Base-by-base conservation (phyloP, 2,888 invertebrate species). In the Drosophila merina region DNA sequence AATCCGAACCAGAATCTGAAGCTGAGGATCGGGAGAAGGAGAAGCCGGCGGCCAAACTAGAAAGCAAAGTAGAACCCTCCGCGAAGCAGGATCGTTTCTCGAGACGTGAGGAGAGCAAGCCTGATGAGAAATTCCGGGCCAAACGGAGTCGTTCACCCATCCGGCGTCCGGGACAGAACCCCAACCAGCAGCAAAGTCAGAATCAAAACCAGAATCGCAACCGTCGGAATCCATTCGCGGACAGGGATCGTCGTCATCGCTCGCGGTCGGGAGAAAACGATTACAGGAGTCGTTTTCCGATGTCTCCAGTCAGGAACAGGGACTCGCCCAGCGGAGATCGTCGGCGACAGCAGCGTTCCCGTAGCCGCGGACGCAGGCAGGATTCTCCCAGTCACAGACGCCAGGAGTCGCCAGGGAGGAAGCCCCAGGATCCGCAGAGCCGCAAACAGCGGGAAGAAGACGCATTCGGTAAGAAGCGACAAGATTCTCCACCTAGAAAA, bases 1-100 rank as follows among this genome's bases (percentile, higher is more conserved):
- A 93, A 5, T 90, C 90, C 3, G 94, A 94, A 40, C 92, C 92
- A 44, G 93, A 93, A 26, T 81, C 88, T 6, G 94, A 93, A 0
- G 93, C 93, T 55, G 91, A 12, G 26, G 79, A 70, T 47, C 45
- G 68, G 3, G 25, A 40, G 7, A 76, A 78, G 3, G 75, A 58
- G 6, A 81, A 81, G n/a, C 40, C 58, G 36, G 28, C 20, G 0
- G 40, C 8, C 38, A 57, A 67, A 40, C 10, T 10, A 1, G 56
- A 52, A 2, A 20, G 20, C 40, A 72, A 56, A 8, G 44, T 20
- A 0, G 44, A 60, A 12, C 26, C 60, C 0, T 10, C 57, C 0
- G 5, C 31, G 14, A 76, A 63, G 40, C 60, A 71, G 30, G 71
- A 72, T 5, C 77, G 83, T 0, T 26, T 33, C 1, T 33, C 31